Base-by-base conservation (phyloP, 2,113 vertebrate species). In the Takifugu bimaculatus region DNA sequence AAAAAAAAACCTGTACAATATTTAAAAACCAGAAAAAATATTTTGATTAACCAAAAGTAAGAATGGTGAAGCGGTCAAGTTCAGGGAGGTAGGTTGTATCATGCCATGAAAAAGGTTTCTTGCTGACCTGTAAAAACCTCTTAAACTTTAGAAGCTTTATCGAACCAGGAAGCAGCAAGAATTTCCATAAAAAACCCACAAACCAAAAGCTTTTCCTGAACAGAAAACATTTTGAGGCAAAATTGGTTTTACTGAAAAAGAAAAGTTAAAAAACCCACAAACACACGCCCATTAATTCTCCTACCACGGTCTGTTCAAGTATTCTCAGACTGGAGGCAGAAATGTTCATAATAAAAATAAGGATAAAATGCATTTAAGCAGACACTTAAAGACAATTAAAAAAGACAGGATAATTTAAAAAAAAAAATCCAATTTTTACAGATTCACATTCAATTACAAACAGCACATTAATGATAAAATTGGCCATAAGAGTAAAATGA, bases 51-150 rank as follows among this genome's bases (percentile, higher is more conserved):
- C 7, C 35, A 39, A 10, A 39, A 39, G 35, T 39, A 39, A 39
- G 35, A 39, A 39, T 10, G 7, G 35, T 39, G 35, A 10, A 39
- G 35, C 50, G 54, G 76, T 53, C 72, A 55, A 57, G 60, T 69
- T 69, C 77, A 77, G 75, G 70, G 90, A 91, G 90, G 90, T 91
- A 91, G 90, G 78, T 88, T 80, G 54, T 28, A 60, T 67, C 76
- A 80, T 73, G 80, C 63, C 45, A 57, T 70, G 48, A 79, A 69
- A 6, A 53, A 57, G 57, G 49, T 45, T 52, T 4, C 1, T 62
- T 26, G 51, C 70, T 26, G 61, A 57, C 54, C 50, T 0, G 43
- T 60, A 55, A 68, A 66, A 75, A 72, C 60, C 42, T 65, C 44
- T 5, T n/a, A 45, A 39, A 10, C 35, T 10, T 39, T 39, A 39